phyloP scores from a whole-genome alignment of 2,888 invertebrate genomes.

The Oligia fasciuncula region DNA sequence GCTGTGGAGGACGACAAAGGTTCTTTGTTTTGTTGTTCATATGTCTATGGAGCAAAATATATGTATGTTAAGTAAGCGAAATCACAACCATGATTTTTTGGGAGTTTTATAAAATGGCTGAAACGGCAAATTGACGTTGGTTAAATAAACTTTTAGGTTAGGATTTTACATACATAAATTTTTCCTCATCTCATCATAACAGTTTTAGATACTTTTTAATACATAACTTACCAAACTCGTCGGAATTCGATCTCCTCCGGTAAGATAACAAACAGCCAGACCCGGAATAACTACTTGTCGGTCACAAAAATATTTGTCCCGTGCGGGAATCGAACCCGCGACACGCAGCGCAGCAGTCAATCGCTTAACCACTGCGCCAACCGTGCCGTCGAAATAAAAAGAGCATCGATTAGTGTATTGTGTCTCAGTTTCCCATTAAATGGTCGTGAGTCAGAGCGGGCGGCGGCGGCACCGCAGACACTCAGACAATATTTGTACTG shows the following conservation, averaged over 20 bases:
- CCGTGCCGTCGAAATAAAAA: background rate
- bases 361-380: no score
- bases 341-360: no score
- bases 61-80: background rate
- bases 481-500: slow-evolving; percentile 78
- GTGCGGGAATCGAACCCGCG: no score
- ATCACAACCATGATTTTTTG: background rate
- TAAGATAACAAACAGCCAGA: background rate
- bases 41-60: background rate
- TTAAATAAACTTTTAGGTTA: background rate
- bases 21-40: background rate
- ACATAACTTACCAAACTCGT: background rate
- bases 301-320: no score
- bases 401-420: slow-evolving; percentile 35
- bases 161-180: background rate
- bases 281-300: no score
- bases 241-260: background rate
- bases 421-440: slow-evolving; percentile 40
- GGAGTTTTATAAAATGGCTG: background rate
- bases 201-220: background rate
- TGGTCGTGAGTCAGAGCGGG: slow-evolving; percentile 64
- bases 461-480: slow-evolving; percentile 69
- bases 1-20: background rate
- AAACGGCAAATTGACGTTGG: background rate
- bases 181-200: background rate